phyloP scores from a whole-genome alignment of 2,888 invertebrate genomes.

The Drosophila mimica region DNA sequence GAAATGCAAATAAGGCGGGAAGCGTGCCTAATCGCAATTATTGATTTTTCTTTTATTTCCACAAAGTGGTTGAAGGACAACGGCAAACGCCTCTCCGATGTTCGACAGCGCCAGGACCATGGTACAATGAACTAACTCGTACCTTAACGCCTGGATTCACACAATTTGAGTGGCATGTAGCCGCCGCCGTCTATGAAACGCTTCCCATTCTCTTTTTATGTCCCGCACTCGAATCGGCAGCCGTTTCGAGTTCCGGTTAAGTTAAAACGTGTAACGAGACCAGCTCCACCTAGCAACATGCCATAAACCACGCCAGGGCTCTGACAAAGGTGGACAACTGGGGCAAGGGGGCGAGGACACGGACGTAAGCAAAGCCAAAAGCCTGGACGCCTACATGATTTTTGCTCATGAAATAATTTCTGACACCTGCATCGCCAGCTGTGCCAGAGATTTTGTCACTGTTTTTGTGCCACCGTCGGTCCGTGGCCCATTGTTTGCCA shows the following conservation, averaged over 20 bases:
- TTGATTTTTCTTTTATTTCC: slow-evolving; percentile 77
- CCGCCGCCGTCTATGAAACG: slow-evolving; percentile 74
- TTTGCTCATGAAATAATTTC: slow-evolving; percentile 79
- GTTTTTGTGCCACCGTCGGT: slow-evolving; percentile 9
- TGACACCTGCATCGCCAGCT: slow-evolving; percentile 58
- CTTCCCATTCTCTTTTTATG: slow-evolving; percentile 13
- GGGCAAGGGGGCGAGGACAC: slow-evolving; percentile 7
- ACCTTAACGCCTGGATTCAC: slow-evolving; percentile 81
- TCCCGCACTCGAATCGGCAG: slow-evolving; percentile 29
- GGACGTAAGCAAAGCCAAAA: slow-evolving; percentile 41
- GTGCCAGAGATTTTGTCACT: slow-evolving; percentile 40
- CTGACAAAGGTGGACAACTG: slow-evolving; percentile 23
- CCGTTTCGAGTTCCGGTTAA: slow-evolving; percentile 67
- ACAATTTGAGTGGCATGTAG: slow-evolving; percentile 79
- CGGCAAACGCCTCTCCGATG: background rate
- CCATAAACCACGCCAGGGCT: slow-evolving; percentile 69
- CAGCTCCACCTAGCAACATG: slow-evolving; percentile 68
- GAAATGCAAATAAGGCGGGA: slow-evolving; percentile 70
- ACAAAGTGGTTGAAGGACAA: slow-evolving; percentile 40
- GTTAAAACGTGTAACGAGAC: slow-evolving; percentile 75
- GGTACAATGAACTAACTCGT: slow-evolving; percentile 81
- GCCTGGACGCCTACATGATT: slow-evolving; percentile 68
- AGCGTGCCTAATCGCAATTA: slow-evolving; percentile 82
- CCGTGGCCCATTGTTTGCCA: slow-evolving; percentile 50
- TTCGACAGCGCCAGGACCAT: slow-evolving; percentile 40